Base-by-base conservation (phyloP, 1,140 invertebrate species). In the Bombus vancouverensis region DNA sequence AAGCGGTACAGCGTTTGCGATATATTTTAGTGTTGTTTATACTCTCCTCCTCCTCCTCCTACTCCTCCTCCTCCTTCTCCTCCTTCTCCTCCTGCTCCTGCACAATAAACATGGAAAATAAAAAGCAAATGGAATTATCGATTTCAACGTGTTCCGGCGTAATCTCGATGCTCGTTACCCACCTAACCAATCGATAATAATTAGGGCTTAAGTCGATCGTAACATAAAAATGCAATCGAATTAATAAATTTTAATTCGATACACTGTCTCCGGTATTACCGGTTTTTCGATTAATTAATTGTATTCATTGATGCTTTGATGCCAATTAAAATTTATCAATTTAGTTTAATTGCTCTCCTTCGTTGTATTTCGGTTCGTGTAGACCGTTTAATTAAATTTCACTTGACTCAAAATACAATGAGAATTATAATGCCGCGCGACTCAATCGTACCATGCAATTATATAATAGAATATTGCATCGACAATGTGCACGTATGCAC, bases 321-420 rank as follows among this genome's bases (percentile, higher is more conserved):
- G 25, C 13, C 65, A 70, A 81, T 73, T 81, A 44, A 81, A 81
- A 81, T 73, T 65, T 15, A 78, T 71, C 66, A 57, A 77, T 78
- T 77, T 42, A 70, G 44, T 71, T 42, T 32, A 42, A 76, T 76
- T 77, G 42, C 34, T 42, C 47, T 18, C 18, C 44, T 57, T 57
- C 37, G 1, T 71, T 71, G 18, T 22, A 44, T 70, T 59, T 10
- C n/a, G 9, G 3, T 8, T 28, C 76, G 1, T 5, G 62, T 12
- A 22, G 44, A 44, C 12, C 75, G 53, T 71, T 78, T 71, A 34
- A 84, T 84, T 77, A 78, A 83, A 78, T 42, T 71, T 57, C 25
- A 5, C 22, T 57, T 71, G 25, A 34, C 15, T 18, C 65, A n/a
- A 15, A n/a, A 10, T n/a, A 44, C 47, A 44, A 71, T 66, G 82